Evolutionary conservation across 2,113 vertebrate genomes (phyloP).

Genomic region (Centropus unirufus): DNA sequence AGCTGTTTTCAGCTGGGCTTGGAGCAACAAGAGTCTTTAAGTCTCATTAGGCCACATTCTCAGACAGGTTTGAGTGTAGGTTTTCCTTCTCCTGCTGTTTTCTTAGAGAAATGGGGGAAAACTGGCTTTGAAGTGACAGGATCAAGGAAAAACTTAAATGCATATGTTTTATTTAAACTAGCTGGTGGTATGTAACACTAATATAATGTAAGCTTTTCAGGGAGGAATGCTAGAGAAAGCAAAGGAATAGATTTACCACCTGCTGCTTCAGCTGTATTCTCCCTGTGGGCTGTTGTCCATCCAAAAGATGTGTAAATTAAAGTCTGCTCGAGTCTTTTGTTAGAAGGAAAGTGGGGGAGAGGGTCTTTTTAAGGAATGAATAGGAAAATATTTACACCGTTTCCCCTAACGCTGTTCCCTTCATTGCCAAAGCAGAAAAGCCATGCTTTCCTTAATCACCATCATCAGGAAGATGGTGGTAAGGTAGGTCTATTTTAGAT

Average conservation of each 20-base stretch:
- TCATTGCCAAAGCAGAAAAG: neutral
- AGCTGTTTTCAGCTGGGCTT: constrained; percentile 30
- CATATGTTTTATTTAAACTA: constrained; percentile 48
- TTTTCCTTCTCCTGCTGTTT: constrained; percentile 51
- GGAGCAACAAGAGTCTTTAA: neutral
- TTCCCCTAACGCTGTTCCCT: neutral
- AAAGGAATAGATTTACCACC: constrained; percentile 46
- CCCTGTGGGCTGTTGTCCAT: neutral
- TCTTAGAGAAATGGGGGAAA: neutral
- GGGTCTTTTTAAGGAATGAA: neutral
- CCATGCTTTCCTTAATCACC: neutral
- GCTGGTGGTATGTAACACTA: constrained; percentile 37
- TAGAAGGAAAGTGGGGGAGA: neutral
- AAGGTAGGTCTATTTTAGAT: neutral
- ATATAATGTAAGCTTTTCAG: constrained; percentile 47
- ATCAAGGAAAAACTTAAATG: constrained; percentile 48
- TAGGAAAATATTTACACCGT: neutral
- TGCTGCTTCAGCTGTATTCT: constrained; percentile 38
- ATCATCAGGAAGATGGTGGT: neutral
- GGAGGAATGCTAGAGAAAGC: constrained; percentile 21
- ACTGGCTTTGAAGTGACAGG: constrained; percentile 55
- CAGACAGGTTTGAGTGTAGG: neutral
- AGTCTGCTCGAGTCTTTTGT: constrained; percentile 29
- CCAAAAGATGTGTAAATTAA: constrained; percentile 42
- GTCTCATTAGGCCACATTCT: constrained; percentile 25